Conservation (phyloP, 2,113 vertebrate species). For the Anhinga anhinga region DNA sequence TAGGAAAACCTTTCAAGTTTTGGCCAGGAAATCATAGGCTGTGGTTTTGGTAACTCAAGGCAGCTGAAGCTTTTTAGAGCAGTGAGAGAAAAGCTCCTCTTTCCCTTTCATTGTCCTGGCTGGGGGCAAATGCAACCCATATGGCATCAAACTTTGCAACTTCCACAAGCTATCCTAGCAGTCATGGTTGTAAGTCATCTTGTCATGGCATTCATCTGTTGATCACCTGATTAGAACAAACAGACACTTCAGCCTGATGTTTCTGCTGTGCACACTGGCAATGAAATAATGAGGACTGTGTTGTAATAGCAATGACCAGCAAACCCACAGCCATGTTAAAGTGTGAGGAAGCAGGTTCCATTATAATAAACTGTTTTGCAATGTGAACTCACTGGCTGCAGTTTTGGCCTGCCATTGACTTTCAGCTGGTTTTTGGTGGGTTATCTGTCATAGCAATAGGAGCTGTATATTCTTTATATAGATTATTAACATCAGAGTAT, state of each 20-base stretch:
- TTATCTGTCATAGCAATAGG: background rate
- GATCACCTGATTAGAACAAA: background rate
- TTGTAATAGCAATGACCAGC: background rate
- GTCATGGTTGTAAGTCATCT: background rate
- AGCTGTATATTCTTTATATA: background rate
- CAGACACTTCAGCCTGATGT: background rate
- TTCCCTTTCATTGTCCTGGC: background rate
- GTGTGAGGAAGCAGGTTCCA: rapidly evolving
- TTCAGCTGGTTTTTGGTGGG: background rate
- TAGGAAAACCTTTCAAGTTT: background rate
- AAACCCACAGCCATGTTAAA: rapidly evolving
- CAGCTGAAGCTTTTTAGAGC: background rate
- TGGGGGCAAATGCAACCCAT: background rate
- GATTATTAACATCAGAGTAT: background rate
- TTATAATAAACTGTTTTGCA: background rate
- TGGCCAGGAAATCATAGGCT: background rate
- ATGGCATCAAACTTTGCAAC: rapidly evolving
- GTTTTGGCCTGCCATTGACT: background rate
- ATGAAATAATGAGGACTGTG: background rate
- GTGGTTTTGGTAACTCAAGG: background rate
- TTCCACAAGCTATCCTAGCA: background rate
- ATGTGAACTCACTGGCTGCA: background rate
- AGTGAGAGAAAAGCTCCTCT: background rate
- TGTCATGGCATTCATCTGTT: background rate
- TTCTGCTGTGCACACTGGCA: background rate